Evolutionary conservation across 2,797 vertebrate genomes (phyloP).

Genomic region (Martes flavigula): DNA sequence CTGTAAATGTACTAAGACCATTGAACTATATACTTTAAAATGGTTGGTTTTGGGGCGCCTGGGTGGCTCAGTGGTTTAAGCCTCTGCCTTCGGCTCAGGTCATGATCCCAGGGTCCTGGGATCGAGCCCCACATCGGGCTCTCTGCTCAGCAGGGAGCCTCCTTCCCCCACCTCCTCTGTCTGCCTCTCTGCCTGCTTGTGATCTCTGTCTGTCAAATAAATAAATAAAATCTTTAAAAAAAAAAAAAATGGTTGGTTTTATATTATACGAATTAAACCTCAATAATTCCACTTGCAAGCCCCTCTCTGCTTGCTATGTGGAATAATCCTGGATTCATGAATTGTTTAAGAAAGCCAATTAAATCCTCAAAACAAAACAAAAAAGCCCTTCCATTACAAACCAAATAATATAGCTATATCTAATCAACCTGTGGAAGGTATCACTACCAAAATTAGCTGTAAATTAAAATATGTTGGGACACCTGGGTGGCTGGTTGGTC

Average conservation of each 20-base stretch:
- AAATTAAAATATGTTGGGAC: not conserved
- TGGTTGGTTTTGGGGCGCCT: too few species aligned
- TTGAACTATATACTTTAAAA: not conserved
- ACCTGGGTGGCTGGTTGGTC: not conserved
- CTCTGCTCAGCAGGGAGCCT: too few species aligned
- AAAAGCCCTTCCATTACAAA: not conserved
- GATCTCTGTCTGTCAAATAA: too few species aligned
- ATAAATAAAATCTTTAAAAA: too few species aligned
- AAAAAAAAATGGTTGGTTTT: not conserved
- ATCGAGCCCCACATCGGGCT: too few species aligned
- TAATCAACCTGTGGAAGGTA: not conserved
- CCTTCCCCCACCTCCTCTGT: too few species aligned
- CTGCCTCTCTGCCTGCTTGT: too few species aligned
- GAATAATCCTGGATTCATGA: not conserved
- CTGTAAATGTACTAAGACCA: not conserved
- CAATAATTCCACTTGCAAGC: not conserved
- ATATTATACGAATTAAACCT: not conserved
- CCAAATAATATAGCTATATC: not conserved
- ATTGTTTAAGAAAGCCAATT: not conserved
- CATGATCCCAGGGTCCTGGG: too few species aligned
- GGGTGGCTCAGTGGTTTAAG: too few species aligned
- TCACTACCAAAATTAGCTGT: not conserved
- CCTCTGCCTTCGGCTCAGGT: too few species aligned
- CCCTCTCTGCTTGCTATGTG: not conserved
- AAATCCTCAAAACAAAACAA: not conserved